A percentile compares a stretch with the other conserved stretches of the same genome.
phyloP scores from a whole-genome alignment of 2,797 vertebrate species.

The Brachyalestes nurse region DNA sequence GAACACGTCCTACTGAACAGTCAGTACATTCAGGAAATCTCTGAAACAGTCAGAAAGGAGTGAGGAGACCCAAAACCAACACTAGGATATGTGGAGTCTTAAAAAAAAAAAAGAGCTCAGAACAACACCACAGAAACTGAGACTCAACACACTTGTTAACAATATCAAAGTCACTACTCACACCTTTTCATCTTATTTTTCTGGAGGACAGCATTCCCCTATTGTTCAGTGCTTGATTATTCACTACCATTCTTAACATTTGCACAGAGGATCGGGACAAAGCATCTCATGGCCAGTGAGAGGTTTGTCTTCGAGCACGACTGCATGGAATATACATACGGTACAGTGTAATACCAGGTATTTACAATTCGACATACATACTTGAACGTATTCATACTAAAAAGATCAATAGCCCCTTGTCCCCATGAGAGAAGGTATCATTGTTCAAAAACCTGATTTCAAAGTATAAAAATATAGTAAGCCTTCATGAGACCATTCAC shows the following conservation, averaged over 20 bases:
- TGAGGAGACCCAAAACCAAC: constrained; percentile 17
- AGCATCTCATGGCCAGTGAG: constrained; percentile 35
- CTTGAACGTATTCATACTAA: constrained; percentile 73
- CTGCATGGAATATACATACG: constrained; percentile 56
- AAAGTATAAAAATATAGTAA: constrained; percentile 86
- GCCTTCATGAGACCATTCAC: constrained; percentile 67
- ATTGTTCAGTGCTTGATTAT: constrained; percentile 4
- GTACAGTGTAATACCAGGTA: constrained; percentile 62
- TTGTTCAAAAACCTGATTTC: constrained; percentile 80
- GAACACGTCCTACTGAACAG: constrained; percentile 7
- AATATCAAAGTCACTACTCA: constrained; percentile 39
- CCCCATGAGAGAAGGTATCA: constrained; percentile 80
- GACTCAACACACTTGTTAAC: constrained; percentile 42
- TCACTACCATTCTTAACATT: constrained; percentile 19
- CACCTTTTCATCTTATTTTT: constrained; percentile 22
- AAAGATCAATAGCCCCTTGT: constrained; percentile 86
- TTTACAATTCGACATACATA: constrained; percentile 73
- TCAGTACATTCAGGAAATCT: constrained; percentile 3
- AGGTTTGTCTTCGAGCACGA: constrained; percentile 46
- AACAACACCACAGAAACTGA: constrained; percentile 43
- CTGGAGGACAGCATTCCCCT: background rate
- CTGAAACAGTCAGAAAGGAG: constrained; percentile 30
- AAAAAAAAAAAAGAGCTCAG: constrained; percentile 11
- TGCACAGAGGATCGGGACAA: constrained; percentile 10
- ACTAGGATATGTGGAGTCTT: background rate